Evolutionary conservation across 2,113 vertebrate species (phyloP).

Genomic region (Sceloporus undulatus): DNA sequence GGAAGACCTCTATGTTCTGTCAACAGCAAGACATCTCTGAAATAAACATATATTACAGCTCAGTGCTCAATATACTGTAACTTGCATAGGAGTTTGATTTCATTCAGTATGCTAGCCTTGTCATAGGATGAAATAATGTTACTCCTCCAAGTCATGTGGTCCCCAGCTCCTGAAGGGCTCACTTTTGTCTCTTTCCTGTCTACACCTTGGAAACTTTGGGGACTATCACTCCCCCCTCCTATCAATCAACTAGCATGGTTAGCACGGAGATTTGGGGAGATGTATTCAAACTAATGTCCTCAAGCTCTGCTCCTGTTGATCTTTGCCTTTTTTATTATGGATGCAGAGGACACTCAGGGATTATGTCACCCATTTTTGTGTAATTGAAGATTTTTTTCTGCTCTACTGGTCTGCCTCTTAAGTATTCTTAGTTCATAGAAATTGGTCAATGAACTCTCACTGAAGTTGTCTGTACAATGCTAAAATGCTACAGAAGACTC

Average conservation of each 20-base stretch:
- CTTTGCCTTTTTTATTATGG: neutral
- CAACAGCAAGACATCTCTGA: neutral
- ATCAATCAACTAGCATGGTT: too few relatives aligned
- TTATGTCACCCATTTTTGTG: neutral
- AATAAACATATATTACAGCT: neutral
- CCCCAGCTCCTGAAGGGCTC: too few relatives aligned
- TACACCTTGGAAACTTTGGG: too few relatives aligned
- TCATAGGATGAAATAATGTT: neutral
- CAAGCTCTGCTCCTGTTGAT: neutral
- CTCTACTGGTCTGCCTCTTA: constrained; percentile 10
- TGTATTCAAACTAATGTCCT: too few relatives aligned
- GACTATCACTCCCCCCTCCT: too few relatives aligned
- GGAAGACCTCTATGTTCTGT: neutral
- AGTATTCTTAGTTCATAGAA: constrained; percentile 1
- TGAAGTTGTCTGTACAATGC: neutral
- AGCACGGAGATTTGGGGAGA: too few relatives aligned
- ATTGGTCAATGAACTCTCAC: neutral
- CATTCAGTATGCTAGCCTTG: neutral
- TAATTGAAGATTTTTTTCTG: neutral
- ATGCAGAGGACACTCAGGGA: neutral
- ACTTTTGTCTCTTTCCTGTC: neutral
- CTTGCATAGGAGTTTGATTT: neutral
- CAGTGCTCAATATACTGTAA: neutral
- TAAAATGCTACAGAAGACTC: neutral
- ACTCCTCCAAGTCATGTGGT: neutral